A percentile compares a stretch with the other conserved stretches of the same genome.
Conservation (phyloP, 2,888 invertebrate genomes). For the Tiliacea aurago region DNA sequence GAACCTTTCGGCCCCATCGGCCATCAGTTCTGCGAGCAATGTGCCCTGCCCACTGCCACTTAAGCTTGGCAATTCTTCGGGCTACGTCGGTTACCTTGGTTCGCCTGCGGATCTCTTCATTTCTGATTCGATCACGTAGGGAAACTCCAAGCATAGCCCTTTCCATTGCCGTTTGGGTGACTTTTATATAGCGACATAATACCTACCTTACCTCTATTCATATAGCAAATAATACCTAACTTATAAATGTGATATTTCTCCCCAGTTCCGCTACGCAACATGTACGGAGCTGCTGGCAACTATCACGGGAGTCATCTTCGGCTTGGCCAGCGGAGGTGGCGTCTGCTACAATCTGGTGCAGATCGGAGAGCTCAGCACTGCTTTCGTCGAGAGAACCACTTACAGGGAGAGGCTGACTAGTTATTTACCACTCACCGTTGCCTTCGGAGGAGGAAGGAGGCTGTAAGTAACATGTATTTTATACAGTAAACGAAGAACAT, state of each 20-base stretch:
- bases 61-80: too few relatives aligned
- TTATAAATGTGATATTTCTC: background rate
- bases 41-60: too few relatives aligned
- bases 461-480: constrained; percentile 75
- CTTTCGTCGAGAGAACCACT: constrained; percentile 89
- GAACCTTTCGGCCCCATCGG: too few relatives aligned
- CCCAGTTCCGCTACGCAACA: constrained; percentile 83
- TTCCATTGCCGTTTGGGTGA: too few relatives aligned
- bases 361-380: constrained; percentile 91
- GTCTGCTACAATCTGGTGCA: constrained; percentile 91
- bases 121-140: too few relatives aligned
- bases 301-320: constrained; percentile 77
- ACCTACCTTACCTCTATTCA: too few relatives aligned
- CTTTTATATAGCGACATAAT: too few relatives aligned
- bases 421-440: constrained; percentile 77
- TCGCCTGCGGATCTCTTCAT: too few relatives aligned
- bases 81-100: too few relatives aligned
- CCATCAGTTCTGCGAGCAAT: too few relatives aligned
- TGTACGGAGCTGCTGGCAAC: constrained; percentile 81
- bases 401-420: constrained; percentile 77
- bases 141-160: too few relatives aligned
- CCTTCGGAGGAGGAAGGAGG: constrained; percentile 83
- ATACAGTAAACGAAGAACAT: background rate
- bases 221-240: background rate
- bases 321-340: constrained; percentile 83